These are phyloP conservation scores for Pagrus major DNA, from an alignment of 2,113 vertebrate species.

Conservation along the genomic window DNA sequence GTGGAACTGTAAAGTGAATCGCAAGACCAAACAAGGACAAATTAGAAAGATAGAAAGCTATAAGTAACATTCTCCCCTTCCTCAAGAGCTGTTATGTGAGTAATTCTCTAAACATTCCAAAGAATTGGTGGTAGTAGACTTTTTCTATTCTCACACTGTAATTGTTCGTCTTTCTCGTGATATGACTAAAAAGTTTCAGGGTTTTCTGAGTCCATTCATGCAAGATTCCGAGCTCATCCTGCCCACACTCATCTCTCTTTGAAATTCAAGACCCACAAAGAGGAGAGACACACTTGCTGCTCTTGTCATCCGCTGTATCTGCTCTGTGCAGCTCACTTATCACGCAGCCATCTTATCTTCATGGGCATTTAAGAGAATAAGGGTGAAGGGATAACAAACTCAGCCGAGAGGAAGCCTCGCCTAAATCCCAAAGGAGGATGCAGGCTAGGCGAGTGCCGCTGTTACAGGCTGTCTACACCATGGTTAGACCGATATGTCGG, in stretches of 20 bases:
- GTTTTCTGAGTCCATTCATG: slow-evolving; percentile 23
- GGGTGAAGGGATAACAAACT: slow-evolving; percentile 73
- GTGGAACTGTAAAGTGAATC: background rate
- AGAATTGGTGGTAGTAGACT: background rate
- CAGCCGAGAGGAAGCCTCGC: slow-evolving; percentile 64
- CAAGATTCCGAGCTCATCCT: slow-evolving; percentile 1
- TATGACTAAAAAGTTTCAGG: slow-evolving; percentile 25
- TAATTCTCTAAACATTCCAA: slow-evolving; percentile 11
- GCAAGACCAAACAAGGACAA: background rate
- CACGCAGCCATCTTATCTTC: slow-evolving; percentile 81
- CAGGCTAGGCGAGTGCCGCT: slow-evolving; percentile 50
- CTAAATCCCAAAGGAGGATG: slow-evolving; percentile 60
- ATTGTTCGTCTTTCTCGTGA: slow-evolving; percentile 58
- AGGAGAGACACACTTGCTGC: slow-evolving; percentile 55
- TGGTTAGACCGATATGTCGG: background rate
- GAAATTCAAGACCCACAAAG: slow-evolving; percentile 50
- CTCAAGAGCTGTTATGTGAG: background rate
- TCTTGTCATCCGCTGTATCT: slow-evolving; percentile 64
- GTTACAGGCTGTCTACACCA: background rate
- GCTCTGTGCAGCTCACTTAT: slow-evolving; percentile 60
- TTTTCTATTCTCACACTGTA: slow-evolving; percentile 13
- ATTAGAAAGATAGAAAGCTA: background rate
- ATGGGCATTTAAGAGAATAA: slow-evolving; percentile 81
- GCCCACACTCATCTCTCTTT: slow-evolving; percentile 44
- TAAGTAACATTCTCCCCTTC: background rate